Base-by-base conservation (phyloP, 2,888 invertebrate species). In the Xylophagus ater region DNA sequence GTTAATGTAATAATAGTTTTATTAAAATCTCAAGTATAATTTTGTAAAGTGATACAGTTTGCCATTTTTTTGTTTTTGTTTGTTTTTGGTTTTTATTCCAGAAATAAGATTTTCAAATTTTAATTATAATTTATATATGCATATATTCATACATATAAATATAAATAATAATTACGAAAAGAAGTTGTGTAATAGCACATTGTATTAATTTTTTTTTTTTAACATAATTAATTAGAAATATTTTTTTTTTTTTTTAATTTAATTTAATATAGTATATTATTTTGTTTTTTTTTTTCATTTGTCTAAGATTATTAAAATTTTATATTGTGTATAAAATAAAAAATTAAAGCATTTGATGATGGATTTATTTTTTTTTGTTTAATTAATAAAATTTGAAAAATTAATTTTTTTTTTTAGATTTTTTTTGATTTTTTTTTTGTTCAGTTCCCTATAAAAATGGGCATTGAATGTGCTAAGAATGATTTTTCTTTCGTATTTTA, bases 1-100 rank as follows among this genome's bases (percentile, higher is more conserved):
- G 47, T 41, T 50, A 47, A 50, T 50, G 47, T 47, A 48, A 46
- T 43, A 48, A 48, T 50, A 50, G 46, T 47, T 49, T 49, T 49
- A 50, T 43, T 50, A 50, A 50, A 50, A 49, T 49, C 47, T 48
- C 42, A 50, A 49, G 47, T 47, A 44, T 42, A 40, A 29, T 44
- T 47, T 44, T 44, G 43, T 47, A 48, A 47, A 47, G 47, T 48
- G 48, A 47, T 47, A 45, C 47, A 48, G 44, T 48, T 3, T 46
- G 46, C 42, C 46, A 44, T 47, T 42, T 41, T 40, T 29, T 36
- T 36, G 36, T 30, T 34, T 38, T 12, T 29, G 10, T 42, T 41
- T 31, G 15, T 37, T 25, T 41, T 41, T 23, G 21, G 25, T 42
- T 38, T 20, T 26, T 40, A 35, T 15, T 39, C 34, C 20, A 31